Base-by-base conservation (phyloP, 1,140 invertebrate genomes). In the Zophobas atratus region DNA sequence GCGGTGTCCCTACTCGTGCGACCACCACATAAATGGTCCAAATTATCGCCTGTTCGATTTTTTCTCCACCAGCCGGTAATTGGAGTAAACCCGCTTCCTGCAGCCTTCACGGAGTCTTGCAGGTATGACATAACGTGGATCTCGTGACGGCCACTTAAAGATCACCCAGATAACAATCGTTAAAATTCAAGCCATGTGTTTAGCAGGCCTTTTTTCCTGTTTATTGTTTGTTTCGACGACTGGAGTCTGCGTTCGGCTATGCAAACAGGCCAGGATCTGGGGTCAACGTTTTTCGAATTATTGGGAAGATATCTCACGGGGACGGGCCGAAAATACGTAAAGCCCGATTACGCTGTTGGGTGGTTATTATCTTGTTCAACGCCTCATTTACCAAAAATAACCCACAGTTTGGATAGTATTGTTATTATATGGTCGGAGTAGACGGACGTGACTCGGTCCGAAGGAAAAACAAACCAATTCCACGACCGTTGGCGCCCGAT, bases 381-480 rank as follows among this genome's bases (percentile, higher is more conserved):
- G 71, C 71, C 71, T 73, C 71, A 73, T 73, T 73, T 73, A 73
- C 71, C 71, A 48, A 55, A 73, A 73, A 73, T 73, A 73, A 73
- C 41, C 71, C 35, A 56, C 71, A 73, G 38, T 53, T 73, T 73
- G 48, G 70, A 55, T 35, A 56, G 71, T 73, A 56, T 73, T 73
- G 36, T 73, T 73, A 73, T 73, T 73, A 73, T 48, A 73, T 72
- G 33, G 41, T 70, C 33, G 63, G 63, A 43, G 63, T n/a, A n/a
- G 43, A 55, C 49, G 55, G 39, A 73, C 71, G 71, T 73, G 71
- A 73, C 71, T 56, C 34, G 49, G 38, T 70, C 38, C 34, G 57
- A 63, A 38, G 38, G 33, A 39, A 70, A 46, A 38, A 70, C 3
- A 70, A 70, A 36, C 49, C 49, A 51, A 20, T 46, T 20, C 20